phyloP scores from a whole-genome alignment of 2,888 invertebrate species.

The Epiblema foenella region DNA sequence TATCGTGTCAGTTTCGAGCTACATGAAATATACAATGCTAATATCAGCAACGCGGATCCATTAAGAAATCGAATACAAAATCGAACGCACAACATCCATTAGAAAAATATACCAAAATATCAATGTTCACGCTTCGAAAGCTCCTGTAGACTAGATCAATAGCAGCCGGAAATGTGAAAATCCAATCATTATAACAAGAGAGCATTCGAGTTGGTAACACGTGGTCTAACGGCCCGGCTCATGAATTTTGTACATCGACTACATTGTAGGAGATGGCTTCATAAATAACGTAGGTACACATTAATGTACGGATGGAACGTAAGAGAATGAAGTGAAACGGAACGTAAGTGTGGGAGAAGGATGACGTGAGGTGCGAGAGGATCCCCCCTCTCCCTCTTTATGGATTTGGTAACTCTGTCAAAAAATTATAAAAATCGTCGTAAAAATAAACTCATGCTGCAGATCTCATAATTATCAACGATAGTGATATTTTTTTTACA shows the following conservation, averaged over 20 bases:
- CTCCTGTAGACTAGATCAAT: slow-evolving; percentile 3
- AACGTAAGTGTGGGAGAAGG: no score
- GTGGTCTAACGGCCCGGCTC: slow-evolving; percentile 8
- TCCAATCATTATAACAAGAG: slow-evolving; percentile 40
- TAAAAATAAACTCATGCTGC: no score
- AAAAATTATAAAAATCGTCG: no score
- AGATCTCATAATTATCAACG: no score
- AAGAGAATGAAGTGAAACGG: no score
- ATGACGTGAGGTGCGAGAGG: no score
- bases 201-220: slow-evolving; percentile 26
- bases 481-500: no score
- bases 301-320: no score
- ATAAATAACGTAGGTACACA: slow-evolving; percentile 38
- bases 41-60: slow-evolving; percentile 15
- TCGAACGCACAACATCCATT: slow-evolving; percentile 30
- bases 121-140: slow-evolving; percentile 14
- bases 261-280: slow-evolving; percentile 28
- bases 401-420: no score
- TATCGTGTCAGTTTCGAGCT: slow-evolving; percentile 1
- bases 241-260: slow-evolving; percentile 38
- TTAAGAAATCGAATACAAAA: slow-evolving; percentile 30
- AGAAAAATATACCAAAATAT: slow-evolving; percentile 11
- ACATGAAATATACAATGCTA: slow-evolving; percentile 7
- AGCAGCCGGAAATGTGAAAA: slow-evolving; percentile 39
- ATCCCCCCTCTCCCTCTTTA: no score